A percentile compares a stretch with the other conserved stretches of the same genome.
These are phyloP conservation scores for Crotophaga sulcirostris DNA, from an alignment of 2,113 vertebrate genomes.

Conservation along the genomic window DNA sequence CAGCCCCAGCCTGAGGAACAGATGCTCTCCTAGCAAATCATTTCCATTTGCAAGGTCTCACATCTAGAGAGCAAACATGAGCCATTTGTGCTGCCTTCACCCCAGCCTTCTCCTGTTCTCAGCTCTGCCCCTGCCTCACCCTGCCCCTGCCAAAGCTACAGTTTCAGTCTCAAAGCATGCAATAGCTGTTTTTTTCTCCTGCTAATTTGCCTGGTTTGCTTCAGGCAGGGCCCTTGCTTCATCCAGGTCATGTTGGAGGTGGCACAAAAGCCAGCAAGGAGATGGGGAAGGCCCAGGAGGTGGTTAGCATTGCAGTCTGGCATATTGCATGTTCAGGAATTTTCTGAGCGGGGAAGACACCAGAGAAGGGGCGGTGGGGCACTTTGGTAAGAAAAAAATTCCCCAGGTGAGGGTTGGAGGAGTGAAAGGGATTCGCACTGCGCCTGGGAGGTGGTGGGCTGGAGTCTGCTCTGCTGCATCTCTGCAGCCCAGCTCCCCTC, in stretches of 20 bases:
- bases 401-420: neutral
- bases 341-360: neutral
- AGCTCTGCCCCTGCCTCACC: neutral
- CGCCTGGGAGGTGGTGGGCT: neutral
- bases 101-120: neutral
- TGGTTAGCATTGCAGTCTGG: neutral
- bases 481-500: neutral
- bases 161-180: neutral
- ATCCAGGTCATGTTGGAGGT: neutral
- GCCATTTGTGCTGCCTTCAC: neutral
- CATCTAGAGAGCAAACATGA: neutral
- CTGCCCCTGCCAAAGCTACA: neutral
- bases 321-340: neutral
- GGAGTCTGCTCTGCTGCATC: neutral
- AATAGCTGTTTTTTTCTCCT: neutral
- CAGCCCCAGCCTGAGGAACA: conserved; percentile 31
- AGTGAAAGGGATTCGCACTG: neutral
- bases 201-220: neutral
- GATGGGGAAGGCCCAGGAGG: neutral
- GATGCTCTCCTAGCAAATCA: neutral
- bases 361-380: neutral
- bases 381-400: neutral
- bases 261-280: neutral
- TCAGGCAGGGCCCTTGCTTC: neutral
- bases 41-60: conserved; percentile 15